phyloP scores from a whole-genome alignment of 2,888 invertebrate species.

The Oxyscelio sp. region DNA sequence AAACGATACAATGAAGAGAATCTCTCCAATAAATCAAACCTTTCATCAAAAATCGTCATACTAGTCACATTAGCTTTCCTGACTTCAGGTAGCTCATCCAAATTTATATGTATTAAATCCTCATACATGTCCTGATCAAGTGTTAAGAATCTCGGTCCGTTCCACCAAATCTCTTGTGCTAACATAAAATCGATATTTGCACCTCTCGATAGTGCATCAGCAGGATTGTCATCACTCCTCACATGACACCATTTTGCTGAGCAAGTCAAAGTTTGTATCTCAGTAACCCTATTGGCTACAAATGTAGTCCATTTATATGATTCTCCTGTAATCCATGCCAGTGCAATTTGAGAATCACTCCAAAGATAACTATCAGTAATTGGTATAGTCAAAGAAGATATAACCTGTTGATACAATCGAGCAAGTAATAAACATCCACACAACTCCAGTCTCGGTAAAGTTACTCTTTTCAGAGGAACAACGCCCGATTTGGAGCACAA shows the following conservation, averaged over 20 bases:
- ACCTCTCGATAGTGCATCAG: slow-evolving; percentile 9
- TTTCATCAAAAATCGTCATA: too few relatives aligned
- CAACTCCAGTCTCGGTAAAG: neutral
- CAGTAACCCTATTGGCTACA: slow-evolving; percentile 17
- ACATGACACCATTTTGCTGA: slow-evolving; percentile 16
- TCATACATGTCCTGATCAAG: too few relatives aligned
- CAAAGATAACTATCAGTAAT: neutral
- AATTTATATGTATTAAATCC: too few relatives aligned
- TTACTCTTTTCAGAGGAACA: neutral
- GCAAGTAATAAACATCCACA: neutral
- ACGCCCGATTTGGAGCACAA: neutral
- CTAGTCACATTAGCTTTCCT: too few relatives aligned
- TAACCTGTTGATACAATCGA: neutral
- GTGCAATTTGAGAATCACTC: neutral
- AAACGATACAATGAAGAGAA: neutral
- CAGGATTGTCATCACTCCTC: slow-evolving; percentile 43
- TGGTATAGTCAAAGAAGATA: neutral
- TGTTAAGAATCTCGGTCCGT: too few relatives aligned
- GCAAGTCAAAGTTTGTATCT: slow-evolving; percentile 21
- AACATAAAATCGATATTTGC: too few relatives aligned
- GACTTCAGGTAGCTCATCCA: too few relatives aligned
- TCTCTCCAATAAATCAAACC: slow-evolving; percentile 45
- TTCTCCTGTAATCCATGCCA: neutral
- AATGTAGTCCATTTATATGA: slow-evolving; percentile 2
- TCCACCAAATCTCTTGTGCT: too few relatives aligned